Base-by-base conservation (phyloP, 2,113 vertebrate genomes). In the Picathartes gymnocephalus region DNA sequence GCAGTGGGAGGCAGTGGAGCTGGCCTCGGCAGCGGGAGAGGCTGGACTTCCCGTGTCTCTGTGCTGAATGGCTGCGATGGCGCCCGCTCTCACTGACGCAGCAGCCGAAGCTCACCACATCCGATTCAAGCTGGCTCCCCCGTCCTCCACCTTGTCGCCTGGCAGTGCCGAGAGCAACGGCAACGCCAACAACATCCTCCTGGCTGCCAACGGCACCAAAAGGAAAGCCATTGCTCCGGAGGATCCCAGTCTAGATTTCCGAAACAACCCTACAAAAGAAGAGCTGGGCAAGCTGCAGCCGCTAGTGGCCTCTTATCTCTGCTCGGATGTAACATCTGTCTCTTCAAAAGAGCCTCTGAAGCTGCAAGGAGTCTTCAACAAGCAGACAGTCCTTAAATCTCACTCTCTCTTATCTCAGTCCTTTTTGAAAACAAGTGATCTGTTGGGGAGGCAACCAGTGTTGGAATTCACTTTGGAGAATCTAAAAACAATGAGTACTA, bases 61-160 rank as follows among this genome's bases (percentile, higher is more conserved):
- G 99, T 99, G 98, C 99, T 99, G 99, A 99, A 99, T 99, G 99
- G 99, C 99, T 99, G 99, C 99, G 98, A 99, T 99, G 99, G 99
- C 99, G 99, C 99, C 99, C 99, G 99, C 99, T 99, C 99, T 99
- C 98, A 99, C 99, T 98, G 99, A 99, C 97, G 99, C 99, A 98
- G 99, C 99, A 98, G 99, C 99, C 98, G 99, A 99, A 99, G 99
- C 99, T 99, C 99, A 99, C 98, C 99, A 99, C 98, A 99, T 99
- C 98, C 99, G 99, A 98, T 99, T 99, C 98, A 99, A 99, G 98
- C 99, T 99, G 98, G 99, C 99, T 98, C 98, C 99, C 96, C 98
- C 99, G 83, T 99, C 99, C 92, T 99, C 99, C 89, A 99, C 99
- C 97, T 98, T 99, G 97, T 99, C 99, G 45, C 98, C 99, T 94